Percentiles rank a stretch among this genome's conserved stretches.
Evolutionary conservation across 1,140 invertebrate species (phyloP).

Genomic region (Orchesella cincta): DNA sequence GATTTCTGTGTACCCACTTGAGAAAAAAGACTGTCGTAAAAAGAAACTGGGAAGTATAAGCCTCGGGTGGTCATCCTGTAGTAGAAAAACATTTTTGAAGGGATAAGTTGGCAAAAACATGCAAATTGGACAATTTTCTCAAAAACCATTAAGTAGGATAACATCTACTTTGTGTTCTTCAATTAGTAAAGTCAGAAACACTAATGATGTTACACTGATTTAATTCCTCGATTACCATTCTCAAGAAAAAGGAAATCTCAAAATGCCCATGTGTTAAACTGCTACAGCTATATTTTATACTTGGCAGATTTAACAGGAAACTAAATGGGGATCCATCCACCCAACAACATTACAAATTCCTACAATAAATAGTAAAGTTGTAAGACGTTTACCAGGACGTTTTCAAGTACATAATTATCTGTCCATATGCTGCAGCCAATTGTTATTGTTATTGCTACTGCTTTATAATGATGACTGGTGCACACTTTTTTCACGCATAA

Average conservation of each 20-base stretch:
- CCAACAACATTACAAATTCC: too few relatives aligned
- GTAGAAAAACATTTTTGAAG: background rate
- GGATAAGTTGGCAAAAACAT: background rate
- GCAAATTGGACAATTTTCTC: background rate
- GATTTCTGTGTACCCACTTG: slow-evolving; percentile 1
- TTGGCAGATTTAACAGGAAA: too few relatives aligned
- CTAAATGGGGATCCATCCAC: too few relatives aligned
- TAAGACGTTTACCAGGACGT: too few relatives aligned
- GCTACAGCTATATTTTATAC: too few relatives aligned
- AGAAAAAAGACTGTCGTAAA: background rate
- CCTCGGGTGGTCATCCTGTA: slow-evolving; percentile 43
- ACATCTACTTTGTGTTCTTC: background rate
- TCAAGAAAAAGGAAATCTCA: background rate
- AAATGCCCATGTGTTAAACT: background rate
- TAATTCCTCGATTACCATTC: background rate
- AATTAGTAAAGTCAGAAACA: background rate
- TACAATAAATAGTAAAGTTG: too few relatives aligned
- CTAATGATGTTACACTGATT: background rate
- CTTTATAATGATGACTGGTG: too few relatives aligned
- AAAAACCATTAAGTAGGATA: background rate
- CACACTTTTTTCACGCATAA: background rate
- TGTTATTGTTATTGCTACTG: too few relatives aligned
- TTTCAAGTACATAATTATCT: too few relatives aligned
- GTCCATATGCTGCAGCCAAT: too few relatives aligned
- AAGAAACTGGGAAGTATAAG: background rate